Percentiles rank a stretch among this genome's conserved stretches.
Evolutionary conservation across 2,113 vertebrate species (phyloP).

Genomic region (Lasiurus cinereus): DNA sequence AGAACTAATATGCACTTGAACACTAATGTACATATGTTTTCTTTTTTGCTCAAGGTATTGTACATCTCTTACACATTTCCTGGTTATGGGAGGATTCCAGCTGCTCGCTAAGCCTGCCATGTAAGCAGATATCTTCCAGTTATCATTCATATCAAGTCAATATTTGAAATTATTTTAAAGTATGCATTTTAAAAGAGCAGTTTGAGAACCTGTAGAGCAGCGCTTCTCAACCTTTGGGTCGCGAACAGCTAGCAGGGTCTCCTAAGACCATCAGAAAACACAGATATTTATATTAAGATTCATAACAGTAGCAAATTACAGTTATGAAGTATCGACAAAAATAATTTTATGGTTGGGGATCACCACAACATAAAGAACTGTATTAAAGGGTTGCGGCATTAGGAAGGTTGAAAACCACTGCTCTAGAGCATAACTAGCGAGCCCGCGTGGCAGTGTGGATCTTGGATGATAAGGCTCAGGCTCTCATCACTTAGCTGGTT

Average conservation of each 20-base stretch:
- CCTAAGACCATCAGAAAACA: too few species aligned
- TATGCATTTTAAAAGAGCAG: conserved; percentile 7
- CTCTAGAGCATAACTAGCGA: not conserved
- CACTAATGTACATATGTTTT: conserved; percentile 63
- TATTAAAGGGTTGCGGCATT: too few species aligned
- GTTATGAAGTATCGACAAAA: too few species aligned
- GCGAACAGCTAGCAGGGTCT: too few species aligned
- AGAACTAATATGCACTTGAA: conserved; percentile 42
- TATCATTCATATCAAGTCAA: conserved; percentile 14
- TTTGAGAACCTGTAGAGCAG: not conserved
- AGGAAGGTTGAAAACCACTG: too few species aligned
- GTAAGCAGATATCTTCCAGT: conserved; percentile 88
- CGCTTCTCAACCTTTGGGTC: too few species aligned
- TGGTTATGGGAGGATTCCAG: conserved; percentile 96
- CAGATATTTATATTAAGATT: too few species aligned
- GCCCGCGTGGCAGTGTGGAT: not conserved
- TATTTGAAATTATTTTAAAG: conserved; percentile 18
- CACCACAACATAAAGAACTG: too few species aligned
- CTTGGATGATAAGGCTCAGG: not conserved
- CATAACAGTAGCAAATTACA: too few species aligned
- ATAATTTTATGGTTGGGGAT: too few species aligned
- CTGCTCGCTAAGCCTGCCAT: conserved; percentile 94
- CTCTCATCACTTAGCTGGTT: not conserved
- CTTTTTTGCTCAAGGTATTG: conserved; percentile 91
- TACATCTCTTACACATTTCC: conserved; percentile 91